phyloP scores from a whole-genome alignment of 2,113 vertebrate genomes.

The Prunella himalayana region DNA sequence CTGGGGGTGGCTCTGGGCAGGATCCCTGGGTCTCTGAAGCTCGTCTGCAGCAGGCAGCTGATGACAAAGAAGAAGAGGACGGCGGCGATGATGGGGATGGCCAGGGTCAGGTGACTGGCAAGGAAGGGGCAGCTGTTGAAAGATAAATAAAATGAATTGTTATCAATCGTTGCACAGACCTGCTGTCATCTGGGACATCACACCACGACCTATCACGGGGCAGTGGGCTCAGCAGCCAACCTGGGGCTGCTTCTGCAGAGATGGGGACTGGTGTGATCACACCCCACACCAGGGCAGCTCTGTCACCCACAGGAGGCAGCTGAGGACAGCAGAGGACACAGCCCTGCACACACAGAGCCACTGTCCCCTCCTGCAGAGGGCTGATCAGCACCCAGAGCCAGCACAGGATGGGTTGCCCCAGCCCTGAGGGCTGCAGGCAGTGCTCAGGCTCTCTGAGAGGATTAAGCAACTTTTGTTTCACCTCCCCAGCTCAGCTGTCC shows the following conservation, averaged over 20 bases:
- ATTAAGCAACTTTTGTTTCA: constrained; percentile 51
- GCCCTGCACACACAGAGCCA: not conserved
- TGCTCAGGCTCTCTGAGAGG: not conserved
- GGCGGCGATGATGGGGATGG: constrained; percentile 89
- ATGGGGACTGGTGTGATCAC: rapidly evolving
- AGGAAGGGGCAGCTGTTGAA: constrained; percentile 89
- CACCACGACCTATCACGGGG: rapidly evolving
- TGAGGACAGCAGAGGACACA: not conserved
- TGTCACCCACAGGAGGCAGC: rapidly evolving
- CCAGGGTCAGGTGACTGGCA: constrained; percentile 83
- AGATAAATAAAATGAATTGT: not conserved
- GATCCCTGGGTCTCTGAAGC: constrained; percentile 93
- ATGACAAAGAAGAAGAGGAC: constrained; percentile 90
- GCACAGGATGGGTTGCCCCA: not conserved
- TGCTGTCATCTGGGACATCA: not conserved
- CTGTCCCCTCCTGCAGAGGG: not conserved
- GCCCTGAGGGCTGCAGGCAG: not conserved
- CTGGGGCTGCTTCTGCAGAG: not conserved
- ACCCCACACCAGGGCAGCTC: not conserved
- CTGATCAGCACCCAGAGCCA: not conserved
- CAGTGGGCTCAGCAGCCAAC: rapidly evolving
- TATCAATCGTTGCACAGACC: not conserved
- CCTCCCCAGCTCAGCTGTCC: constrained; percentile 7
- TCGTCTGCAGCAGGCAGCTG: constrained; percentile 88
- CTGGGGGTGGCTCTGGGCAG: constrained; percentile 90